A percentile compares a stretch with the other conserved stretches of the same genome.
These are phyloP conservation scores for Crenichthys baileyi DNA, from an alignment of 2,797 vertebrate genomes.

Conservation along the genomic window DNA sequence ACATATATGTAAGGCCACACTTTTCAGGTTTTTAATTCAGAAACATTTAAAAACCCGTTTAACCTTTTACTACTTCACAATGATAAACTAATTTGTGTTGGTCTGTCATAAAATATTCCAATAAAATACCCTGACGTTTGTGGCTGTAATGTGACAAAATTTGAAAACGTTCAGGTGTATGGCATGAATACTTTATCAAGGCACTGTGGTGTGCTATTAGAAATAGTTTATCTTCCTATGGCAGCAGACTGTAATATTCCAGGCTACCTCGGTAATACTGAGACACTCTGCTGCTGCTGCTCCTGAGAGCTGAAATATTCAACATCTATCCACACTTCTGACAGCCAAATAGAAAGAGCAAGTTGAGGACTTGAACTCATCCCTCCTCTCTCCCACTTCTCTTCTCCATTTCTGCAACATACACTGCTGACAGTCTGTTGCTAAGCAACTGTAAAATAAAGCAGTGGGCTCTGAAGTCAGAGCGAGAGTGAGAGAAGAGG, in stretches of 20 bases:
- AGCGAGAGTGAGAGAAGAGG: conserved; percentile 49
- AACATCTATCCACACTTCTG: conserved; percentile 61
- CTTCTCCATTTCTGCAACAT: conserved; percentile 60
- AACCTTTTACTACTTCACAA: too few relatives aligned
- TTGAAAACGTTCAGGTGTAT: neutral
- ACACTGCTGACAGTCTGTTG: conserved; percentile 75
- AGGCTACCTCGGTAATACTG: conserved; percentile 16
- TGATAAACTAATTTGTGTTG: too few relatives aligned
- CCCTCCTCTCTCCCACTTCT: conserved; percentile 68
- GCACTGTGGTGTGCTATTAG: neutral
- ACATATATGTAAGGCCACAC: too few relatives aligned
- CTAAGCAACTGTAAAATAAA: conserved; percentile 87
- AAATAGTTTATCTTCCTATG: neutral
- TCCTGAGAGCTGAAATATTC: conserved; percentile 67
- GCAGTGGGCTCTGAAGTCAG: conserved; percentile 72
- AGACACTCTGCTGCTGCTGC: conserved; percentile 21
- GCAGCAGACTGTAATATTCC: neutral
- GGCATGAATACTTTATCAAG: neutral
- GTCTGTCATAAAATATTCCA: neutral
- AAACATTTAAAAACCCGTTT: too few relatives aligned
- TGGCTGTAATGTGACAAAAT: neutral
- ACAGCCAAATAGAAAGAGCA: conserved; percentile 35
- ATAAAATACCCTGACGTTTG: neutral
- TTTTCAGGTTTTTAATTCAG: too few relatives aligned
- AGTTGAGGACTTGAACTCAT: conserved; percentile 73